Percentiles rank a stretch among this genome's conserved stretches.
These are phyloP conservation scores for Heliconius nattereri DNA, from an alignment of 1,140 invertebrate species.

Conservation along the genomic window DNA sequence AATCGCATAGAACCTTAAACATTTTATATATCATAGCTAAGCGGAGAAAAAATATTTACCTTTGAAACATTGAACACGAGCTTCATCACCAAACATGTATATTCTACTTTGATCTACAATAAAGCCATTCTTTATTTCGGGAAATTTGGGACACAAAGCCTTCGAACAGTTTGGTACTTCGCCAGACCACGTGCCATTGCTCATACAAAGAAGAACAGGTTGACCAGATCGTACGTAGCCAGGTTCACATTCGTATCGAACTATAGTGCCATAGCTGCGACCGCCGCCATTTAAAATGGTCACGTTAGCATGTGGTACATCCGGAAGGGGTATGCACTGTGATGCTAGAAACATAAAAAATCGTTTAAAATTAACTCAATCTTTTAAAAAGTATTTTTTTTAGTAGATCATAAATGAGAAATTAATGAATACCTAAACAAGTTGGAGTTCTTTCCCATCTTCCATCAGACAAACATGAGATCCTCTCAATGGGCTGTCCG, in stretches of 20 bases:
- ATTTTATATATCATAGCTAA: background rate
- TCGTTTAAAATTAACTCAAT: background rate
- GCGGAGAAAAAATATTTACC: conserved; percentile 81
- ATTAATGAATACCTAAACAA: conserved; percentile 85
- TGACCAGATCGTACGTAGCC: conserved; percentile 94
- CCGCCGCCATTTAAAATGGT: conserved; percentile 96
- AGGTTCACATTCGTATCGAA: conserved; percentile 95
- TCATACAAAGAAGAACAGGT: conserved; percentile 96
- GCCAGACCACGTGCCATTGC: conserved; percentile 97
- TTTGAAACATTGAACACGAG: conserved; percentile 94
- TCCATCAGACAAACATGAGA: conserved; percentile 93
- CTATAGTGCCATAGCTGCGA: conserved; percentile 96
- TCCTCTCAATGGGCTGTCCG: conserved; percentile 92
- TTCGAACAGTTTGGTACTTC: conserved; percentile 93
- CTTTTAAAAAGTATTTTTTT: background rate
- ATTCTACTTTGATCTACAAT: conserved; percentile 87
- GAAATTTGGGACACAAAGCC: conserved; percentile 91
- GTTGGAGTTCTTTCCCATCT: conserved; percentile 95
- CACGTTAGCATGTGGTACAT: conserved; percentile 93
- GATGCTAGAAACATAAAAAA: conserved; percentile 85
- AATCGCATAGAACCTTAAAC: too few relatives aligned
- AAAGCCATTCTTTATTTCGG: conserved; percentile 92
- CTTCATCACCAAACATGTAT: conserved; percentile 95
- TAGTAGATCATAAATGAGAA: background rate
- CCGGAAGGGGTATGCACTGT: conserved; percentile 93